Conservation (phyloP, 2,888 invertebrate genomes). For the Plebejus melissa region DNA sequence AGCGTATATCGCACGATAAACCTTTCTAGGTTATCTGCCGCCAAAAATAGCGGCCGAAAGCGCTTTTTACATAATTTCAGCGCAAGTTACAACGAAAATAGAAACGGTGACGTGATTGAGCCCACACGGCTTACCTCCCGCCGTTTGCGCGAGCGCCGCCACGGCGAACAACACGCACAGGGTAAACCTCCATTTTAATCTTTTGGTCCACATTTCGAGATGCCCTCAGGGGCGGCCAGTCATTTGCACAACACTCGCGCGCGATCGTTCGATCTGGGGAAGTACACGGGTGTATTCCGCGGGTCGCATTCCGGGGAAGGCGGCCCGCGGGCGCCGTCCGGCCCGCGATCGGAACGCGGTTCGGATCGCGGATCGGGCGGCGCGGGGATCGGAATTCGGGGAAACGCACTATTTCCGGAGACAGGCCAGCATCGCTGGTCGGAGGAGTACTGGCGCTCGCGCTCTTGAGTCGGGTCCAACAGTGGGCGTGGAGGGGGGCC, state of each 20-base stretch:
- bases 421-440: conserved; percentile 80
- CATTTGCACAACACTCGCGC: conserved; percentile 78
- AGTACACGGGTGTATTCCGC: conserved; percentile 59
- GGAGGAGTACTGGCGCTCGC: conserved; percentile 75
- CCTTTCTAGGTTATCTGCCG: conserved; percentile 61
- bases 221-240: conserved; percentile 70
- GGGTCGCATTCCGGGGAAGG: conserved; percentile 60
- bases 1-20: background rate
- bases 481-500: conserved; percentile 38
- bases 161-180: conserved; percentile 70
- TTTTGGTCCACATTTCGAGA: conserved; percentile 74
- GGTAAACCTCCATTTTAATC: conserved; percentile 73
- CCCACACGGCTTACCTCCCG: conserved; percentile 62
- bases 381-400: conserved; percentile 43
- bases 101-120: conserved; percentile 68
- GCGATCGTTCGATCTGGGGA: conserved; percentile 69
- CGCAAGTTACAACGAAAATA: conserved; percentile 77
- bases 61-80: conserved; percentile 80
- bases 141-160: conserved; percentile 63
- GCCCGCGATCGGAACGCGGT: conserved; percentile 50
- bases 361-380: conserved; percentile 59
- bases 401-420: conserved; percentile 78
- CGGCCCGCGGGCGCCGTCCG: conserved; percentile 51
- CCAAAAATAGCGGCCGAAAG: conserved; percentile 75
- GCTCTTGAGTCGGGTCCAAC: conserved; percentile 53